A percentile compares a stretch with the other conserved stretches of the same genome.
These are phyloP conservation scores for Tonatia bakeri DNA, from an alignment of 2,113 vertebrate species.

Conservation along the genomic window DNA sequence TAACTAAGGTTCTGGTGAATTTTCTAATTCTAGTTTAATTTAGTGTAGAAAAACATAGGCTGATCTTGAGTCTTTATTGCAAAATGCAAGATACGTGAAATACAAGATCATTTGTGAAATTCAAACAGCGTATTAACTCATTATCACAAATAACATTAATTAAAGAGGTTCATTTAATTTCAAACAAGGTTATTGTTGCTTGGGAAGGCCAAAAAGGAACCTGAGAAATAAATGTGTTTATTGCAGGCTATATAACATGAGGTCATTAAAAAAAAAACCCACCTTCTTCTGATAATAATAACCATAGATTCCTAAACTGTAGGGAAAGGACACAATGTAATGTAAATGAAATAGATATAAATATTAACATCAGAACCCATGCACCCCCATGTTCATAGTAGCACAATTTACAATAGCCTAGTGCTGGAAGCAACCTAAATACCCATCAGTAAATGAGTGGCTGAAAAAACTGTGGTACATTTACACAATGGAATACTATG, in stretches of 20 bases:
- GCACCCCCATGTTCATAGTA: too few relatives aligned
- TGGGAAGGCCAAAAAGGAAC: neutral
- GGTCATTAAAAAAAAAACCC: neutral
- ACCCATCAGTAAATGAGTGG: too few relatives aligned
- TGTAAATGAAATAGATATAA: neutral
- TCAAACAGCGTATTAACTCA: neutral
- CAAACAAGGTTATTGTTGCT: neutral
- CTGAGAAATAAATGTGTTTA: conserved; percentile 11
- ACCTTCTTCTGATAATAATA: neutral
- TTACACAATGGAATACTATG: too few relatives aligned
- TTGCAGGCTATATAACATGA: neutral
- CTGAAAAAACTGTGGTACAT: too few relatives aligned
- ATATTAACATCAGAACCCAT: neutral
- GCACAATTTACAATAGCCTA: too few relatives aligned
- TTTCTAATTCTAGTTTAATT: neutral
- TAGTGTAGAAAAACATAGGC: conserved; percentile 19
- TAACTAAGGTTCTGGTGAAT: neutral
- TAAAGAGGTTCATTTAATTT: neutral
- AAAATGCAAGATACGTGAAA: neutral
- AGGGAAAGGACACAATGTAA: neutral
- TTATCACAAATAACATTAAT: neutral
- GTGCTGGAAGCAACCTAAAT: too few relatives aligned
- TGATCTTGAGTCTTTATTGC: neutral
- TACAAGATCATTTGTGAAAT: neutral
- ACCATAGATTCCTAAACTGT: neutral